These are phyloP conservation scores for Catalaphyllia jardinei DNA, from an alignment of 64 coral and sea anemone genomes.

Conservation along the genomic window DNA sequence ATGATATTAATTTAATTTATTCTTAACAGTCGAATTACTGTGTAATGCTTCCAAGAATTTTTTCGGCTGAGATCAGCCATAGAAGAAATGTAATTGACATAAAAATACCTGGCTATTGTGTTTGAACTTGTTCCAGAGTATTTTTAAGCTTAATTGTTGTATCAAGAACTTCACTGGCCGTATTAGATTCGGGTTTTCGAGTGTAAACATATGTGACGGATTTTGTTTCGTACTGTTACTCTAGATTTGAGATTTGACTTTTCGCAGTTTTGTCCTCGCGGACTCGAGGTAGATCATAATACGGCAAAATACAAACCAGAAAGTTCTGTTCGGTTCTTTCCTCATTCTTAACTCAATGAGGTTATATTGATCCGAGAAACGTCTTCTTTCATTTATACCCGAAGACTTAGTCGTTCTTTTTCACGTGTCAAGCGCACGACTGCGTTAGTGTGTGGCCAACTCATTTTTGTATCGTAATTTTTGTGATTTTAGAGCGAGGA, in stretches of 20 bases:
- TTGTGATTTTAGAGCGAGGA: constrained; percentile 50
- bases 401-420: too few species aligned
- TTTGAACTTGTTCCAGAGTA: background rate
- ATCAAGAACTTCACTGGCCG: background rate
- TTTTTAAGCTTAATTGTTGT: background rate
- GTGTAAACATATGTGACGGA: constrained; percentile 24
- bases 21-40: background rate
- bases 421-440: too few species aligned
- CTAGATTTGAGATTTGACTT: background rate
- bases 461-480: background rate
- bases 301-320: background rate
- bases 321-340: background rate
- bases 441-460: background rate
- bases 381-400: background rate
- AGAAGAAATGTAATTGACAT: background rate
- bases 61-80: background rate
- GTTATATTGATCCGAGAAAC: constrained; percentile 16
- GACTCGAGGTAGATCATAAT: background rate
- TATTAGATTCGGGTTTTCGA: background rate
- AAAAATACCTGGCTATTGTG: background rate
- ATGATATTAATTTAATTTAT: constrained; percentile 28
- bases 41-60: background rate
- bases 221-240: background rate
- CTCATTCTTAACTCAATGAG: constrained; percentile 20
- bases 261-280: background rate